These are phyloP conservation scores for Gobius niger DNA, from an alignment of 2,113 vertebrate species.

Conservation along the genomic window DNA sequence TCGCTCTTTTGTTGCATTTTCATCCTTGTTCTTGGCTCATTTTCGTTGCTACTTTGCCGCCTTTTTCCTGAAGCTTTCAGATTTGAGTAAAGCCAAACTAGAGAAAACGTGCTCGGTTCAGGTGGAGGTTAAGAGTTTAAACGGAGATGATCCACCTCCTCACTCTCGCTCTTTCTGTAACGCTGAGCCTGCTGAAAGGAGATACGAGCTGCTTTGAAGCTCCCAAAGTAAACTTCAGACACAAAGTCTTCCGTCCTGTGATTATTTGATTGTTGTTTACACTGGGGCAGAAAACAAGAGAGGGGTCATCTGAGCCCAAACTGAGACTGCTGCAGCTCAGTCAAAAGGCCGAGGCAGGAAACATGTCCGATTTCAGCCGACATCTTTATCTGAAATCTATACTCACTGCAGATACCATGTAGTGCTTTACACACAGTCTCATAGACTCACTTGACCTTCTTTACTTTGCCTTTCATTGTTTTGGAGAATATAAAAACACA, in stretches of 20 bases:
- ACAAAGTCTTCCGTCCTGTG: slow-evolving; percentile 74
- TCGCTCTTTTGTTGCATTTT: too few relatives aligned
- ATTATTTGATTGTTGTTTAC: slow-evolving; percentile 75
- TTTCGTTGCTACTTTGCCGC: too few relatives aligned
- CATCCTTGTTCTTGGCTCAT: too few relatives aligned
- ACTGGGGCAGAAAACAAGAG: slow-evolving; percentile 65
- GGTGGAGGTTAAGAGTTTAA: too few relatives aligned
- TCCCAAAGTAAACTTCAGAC: slow-evolving; percentile 70
- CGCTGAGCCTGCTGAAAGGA: slow-evolving; percentile 11
- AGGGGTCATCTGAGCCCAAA: slow-evolving; percentile 55
- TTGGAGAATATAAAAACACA: background rate
- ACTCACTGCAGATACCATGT: slow-evolving; percentile 29
- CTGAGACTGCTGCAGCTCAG: slow-evolving; percentile 36
- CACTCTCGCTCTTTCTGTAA: slow-evolving; percentile 9
- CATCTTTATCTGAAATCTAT: slow-evolving; percentile 55
- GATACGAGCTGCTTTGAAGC: slow-evolving; percentile 65
- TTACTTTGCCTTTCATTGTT: slow-evolving; percentile 3
- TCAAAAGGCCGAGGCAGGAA: slow-evolving; percentile 55
- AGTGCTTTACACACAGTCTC: slow-evolving; percentile 33
- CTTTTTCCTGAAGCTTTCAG: too few relatives aligned
- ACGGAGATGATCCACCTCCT: background rate
- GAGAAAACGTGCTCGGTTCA: too few relatives aligned
- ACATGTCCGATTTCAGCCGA: slow-evolving; percentile 50
- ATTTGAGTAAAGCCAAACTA: too few relatives aligned
- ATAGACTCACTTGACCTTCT: slow-evolving; percentile 11